These are phyloP conservation scores for Zosterops hypoxanthus DNA, from an alignment of 2,113 vertebrate genomes.

Conservation along the genomic window DNA sequence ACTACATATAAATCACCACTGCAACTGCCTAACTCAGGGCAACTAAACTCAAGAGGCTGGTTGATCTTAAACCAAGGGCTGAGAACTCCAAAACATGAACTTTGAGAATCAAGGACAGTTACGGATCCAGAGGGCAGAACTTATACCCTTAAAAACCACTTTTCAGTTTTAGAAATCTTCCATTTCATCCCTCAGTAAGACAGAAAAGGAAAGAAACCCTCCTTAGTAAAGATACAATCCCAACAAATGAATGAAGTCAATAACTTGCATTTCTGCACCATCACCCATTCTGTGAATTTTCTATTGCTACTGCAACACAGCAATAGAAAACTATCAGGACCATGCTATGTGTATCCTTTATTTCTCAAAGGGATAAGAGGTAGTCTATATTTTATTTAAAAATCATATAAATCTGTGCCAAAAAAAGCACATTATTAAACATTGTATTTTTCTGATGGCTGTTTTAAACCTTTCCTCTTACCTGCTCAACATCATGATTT, in stretches of 20 bases:
- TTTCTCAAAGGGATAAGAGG: background rate
- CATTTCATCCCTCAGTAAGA: background rate
- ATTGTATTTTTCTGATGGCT: background rate
- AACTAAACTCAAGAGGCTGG: background rate
- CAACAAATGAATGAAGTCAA: background rate
- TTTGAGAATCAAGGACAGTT: background rate
- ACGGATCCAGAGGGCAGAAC: background rate
- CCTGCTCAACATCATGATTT: background rate
- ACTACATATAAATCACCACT: background rate
- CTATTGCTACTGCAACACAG: background rate
- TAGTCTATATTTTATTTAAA: background rate
- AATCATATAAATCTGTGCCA: background rate
- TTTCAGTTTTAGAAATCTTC: background rate
- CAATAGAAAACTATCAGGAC: background rate
- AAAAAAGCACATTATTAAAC: background rate
- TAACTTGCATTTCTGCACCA: background rate
- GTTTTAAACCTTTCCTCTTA: background rate
- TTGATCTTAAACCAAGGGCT: background rate
- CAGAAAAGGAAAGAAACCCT: rapidly evolving
- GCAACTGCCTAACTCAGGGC: background rate
- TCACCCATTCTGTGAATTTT: background rate
- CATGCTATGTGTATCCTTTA: background rate
- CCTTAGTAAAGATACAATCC: background rate
- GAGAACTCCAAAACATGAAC: background rate
- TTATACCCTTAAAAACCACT: background rate